Evolutionary conservation across 1,140 invertebrate genomes (phyloP).

Genomic region (Drosophila pachea): DNA sequence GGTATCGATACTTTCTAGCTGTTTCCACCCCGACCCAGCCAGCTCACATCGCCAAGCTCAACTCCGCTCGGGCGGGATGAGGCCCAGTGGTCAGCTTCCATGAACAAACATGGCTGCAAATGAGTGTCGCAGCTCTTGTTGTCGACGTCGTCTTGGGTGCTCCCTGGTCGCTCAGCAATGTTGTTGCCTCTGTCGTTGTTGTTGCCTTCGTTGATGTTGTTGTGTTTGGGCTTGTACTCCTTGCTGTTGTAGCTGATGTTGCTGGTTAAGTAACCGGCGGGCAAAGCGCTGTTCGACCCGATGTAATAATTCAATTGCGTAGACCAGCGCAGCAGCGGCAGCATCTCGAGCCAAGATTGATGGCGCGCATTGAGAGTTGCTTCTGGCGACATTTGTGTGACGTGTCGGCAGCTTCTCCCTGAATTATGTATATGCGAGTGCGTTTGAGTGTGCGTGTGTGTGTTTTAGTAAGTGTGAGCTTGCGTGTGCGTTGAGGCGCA

Average conservation of each 20-base stretch:
- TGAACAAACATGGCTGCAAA: slow-evolving; percentile 69
- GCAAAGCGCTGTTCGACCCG: slow-evolving; percentile 63
- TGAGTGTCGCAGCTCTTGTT: slow-evolving; percentile 51
- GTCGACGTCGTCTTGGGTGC: slow-evolving; percentile 16
- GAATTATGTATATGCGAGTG: slow-evolving; percentile 63
- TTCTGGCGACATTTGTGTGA: slow-evolving; percentile 75
- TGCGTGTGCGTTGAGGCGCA: slow-evolving; percentile 59
- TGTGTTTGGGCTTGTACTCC: slow-evolving; percentile 27
- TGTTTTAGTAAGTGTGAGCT: slow-evolving; percentile 20
- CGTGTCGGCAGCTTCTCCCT: slow-evolving; percentile 65
- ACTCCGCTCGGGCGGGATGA: slow-evolving; percentile 14
- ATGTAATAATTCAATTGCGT: slow-evolving; percentile 78
- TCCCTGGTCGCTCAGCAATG: slow-evolving; percentile 6
- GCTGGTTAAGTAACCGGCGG: slow-evolving; percentile 68
- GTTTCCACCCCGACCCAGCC: too few species aligned
- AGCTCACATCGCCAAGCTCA: too few species aligned
- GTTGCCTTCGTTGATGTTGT: slow-evolving; percentile 9
- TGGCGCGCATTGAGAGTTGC: slow-evolving; percentile 71
- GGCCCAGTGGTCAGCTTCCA: slow-evolving; percentile 16
- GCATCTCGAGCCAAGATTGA: slow-evolving; percentile 62
- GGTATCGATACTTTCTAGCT: too few species aligned
- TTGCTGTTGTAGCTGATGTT: slow-evolving; percentile 19
- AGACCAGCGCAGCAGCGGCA: slow-evolving; percentile 16
- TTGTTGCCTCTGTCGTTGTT: slow-evolving; percentile 10
- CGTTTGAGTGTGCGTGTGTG: slow-evolving; percentile 8